Evolutionary conservation across 2,888 invertebrate genomes (phyloP), one percentile per base, ranked within the genome.

Genomic region (Drosophila pseudotalamancana): DNA sequence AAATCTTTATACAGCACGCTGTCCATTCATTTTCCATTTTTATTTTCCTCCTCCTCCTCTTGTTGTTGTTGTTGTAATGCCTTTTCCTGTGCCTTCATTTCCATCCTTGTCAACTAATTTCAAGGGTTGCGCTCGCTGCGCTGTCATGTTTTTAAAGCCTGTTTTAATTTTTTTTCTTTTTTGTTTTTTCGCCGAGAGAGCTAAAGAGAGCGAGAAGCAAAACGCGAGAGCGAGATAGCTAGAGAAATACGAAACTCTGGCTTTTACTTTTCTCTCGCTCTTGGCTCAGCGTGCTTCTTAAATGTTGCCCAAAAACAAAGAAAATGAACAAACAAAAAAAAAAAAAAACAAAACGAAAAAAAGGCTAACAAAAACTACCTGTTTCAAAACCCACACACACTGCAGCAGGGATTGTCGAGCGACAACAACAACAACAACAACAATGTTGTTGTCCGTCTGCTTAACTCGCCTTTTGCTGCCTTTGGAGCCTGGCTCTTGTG

Each of bases 41-140:
- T 49, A 55, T 51, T 27, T 69, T 31, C 32, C 18, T 25, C 18
- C n/a, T 43, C 42, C 11, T 27, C 27, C 16, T 35, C 4, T 18
- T 16, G 29, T 12, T 29, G 18, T 27, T 57, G 45, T 27, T 55
- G n/a, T 29, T 39, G 25, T 11, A 48, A 25, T 32, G 43, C 6
- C 11, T 35, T 42, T 43, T 34, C 48, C 53, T 55, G 12, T 29
- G 53, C 61, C 57, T 63, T 43, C 49, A 40, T 53, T 60, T 59
- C 49, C 81, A 85, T 81, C 86, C 81, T 86, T 82, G 81, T 86
- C 81, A 86, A 82, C 81, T 82, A 82, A 82, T 82, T 82, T 82
- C 87, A 80, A n/a, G 81, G 86, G 81, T 72, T 81, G 77, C 65
- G 57, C 51, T 70, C 67, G 46, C 46, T 75, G 65, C 71, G 78